These are phyloP conservation scores for Macaria notata DNA, from an alignment of 2,888 invertebrate genomes.

Conservation along the genomic window DNA sequence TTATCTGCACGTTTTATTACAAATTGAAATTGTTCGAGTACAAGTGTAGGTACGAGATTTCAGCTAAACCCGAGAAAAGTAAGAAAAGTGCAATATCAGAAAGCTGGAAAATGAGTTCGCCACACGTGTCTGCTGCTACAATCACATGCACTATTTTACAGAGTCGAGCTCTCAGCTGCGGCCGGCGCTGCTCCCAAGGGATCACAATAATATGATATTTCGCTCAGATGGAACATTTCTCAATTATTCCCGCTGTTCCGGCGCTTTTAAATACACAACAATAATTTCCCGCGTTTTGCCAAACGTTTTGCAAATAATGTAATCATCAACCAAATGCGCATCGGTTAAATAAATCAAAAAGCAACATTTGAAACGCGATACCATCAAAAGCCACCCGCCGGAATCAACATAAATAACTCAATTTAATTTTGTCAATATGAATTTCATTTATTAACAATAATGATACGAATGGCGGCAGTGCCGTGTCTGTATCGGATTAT, in stretches of 20 bases:
- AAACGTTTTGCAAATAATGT: background rate
- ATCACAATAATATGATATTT: constrained; percentile 10
- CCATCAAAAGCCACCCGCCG: background rate
- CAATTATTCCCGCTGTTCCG: constrained; percentile 1
- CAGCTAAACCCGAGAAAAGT: constrained; percentile 8
- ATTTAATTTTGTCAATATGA: constrained; percentile 8
- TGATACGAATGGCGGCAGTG: constrained; percentile 24
- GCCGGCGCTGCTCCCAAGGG: constrained; percentile 5
- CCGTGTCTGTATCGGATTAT: constrained; percentile 42
- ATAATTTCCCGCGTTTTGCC: background rate
- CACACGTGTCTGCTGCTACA: constrained; percentile 25
- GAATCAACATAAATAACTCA: constrained; percentile 12
- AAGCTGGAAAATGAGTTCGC: constrained; percentile 27
- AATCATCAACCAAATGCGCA: too few relatives aligned
- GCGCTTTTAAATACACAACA: background rate
- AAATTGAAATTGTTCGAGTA: background rate
- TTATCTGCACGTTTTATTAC: too few relatives aligned
- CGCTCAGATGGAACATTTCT: background rate
- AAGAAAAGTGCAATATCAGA: constrained; percentile 25
- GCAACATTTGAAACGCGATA: too few relatives aligned
- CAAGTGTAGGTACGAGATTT: background rate
- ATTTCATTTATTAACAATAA: constrained; percentile 15
- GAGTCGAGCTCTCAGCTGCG: constrained; percentile 24
- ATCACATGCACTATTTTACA: constrained; percentile 30
- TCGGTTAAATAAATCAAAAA: too few relatives aligned